Conservation (phyloP, 2,797 vertebrate species). For the Bothrops alternatus region DNA sequence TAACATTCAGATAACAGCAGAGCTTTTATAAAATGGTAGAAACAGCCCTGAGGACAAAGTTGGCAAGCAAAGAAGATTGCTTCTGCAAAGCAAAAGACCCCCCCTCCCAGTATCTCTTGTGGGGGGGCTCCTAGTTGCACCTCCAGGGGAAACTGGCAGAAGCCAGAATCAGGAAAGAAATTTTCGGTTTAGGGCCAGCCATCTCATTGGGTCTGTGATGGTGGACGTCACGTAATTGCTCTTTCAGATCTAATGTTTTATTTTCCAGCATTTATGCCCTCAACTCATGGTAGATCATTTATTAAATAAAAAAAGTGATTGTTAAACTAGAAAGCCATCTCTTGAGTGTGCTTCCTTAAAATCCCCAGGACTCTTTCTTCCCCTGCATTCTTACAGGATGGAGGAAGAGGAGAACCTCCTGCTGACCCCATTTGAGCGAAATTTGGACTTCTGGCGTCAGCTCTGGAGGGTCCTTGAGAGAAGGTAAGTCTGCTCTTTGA, state of each 20-base stretch:
- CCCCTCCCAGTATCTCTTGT: neutral
- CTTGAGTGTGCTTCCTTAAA: neutral
- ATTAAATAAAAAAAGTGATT: neutral
- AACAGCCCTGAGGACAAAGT: neutral
- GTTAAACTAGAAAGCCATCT: neutral
- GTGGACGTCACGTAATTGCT: neutral
- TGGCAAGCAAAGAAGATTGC: no score
- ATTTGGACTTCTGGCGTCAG: slow-evolving; percentile 97
- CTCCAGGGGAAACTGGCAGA: neutral
- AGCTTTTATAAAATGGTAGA: neutral
- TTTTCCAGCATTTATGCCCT: neutral
- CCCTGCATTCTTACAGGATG: slow-evolving; percentile 70
- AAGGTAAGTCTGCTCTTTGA: slow-evolving; percentile 73
- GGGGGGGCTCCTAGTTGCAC: neutral
- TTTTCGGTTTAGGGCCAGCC: neutral
- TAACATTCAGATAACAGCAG: neutral
- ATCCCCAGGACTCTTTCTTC: no score
- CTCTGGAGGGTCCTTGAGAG: slow-evolving; percentile 98
- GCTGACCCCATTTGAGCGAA: slow-evolving; percentile 94
- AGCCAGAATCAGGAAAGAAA: no score
- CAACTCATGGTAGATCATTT: neutral
- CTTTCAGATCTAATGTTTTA: neutral
- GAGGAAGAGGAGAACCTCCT: slow-evolving; percentile 94
- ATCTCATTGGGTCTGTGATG: neutral
- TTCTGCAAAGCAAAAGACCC: no score